These are phyloP conservation scores for Paraescarpia echinospica DNA, from an alignment of 1,140 invertebrate species.

Conservation along the genomic window DNA sequence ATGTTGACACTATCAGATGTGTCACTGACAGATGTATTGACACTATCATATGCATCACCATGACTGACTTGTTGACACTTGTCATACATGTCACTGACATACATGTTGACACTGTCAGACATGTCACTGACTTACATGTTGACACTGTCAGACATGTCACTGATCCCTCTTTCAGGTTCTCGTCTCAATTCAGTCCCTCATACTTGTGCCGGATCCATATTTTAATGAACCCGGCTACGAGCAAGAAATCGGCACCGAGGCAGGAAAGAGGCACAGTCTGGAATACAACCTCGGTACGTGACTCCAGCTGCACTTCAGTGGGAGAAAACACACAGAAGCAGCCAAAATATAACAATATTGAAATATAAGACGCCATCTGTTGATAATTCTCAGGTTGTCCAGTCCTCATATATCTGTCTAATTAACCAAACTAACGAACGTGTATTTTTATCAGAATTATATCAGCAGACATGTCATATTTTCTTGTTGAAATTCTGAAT, in stretches of 20 bases:
- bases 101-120: no score
- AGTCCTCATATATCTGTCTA: not conserved
- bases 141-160: no score
- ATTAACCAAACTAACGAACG: not conserved
- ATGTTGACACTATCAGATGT: no score
- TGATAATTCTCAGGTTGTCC: not conserved
- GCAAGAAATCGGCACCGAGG: slow-evolving; percentile 41
- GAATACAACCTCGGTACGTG: slow-evolving; percentile 40
- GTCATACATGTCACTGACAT: no score
- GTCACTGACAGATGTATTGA: no score
- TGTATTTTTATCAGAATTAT: not conserved
- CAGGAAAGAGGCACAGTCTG: slow-evolving; percentile 38
- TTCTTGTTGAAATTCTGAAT: not conserved
- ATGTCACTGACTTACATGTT: no score
- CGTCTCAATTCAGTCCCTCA: slow-evolving; percentile 37
- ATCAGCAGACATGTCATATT: not conserved
- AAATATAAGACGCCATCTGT: not conserved
- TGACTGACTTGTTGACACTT: no score
- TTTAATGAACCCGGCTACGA: slow-evolving; percentile 39
- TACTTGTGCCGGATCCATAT: slow-evolving; percentile 35
- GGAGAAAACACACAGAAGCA: not conserved
- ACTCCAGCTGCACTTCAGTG: not conserved
- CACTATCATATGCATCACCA: no score
- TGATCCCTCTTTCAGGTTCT: slow-evolving; percentile 23
- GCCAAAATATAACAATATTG: not conserved